Evolutionary conservation across 2,888 invertebrate genomes (phyloP).

Genomic region (Eustalomyia histrio): DNA sequence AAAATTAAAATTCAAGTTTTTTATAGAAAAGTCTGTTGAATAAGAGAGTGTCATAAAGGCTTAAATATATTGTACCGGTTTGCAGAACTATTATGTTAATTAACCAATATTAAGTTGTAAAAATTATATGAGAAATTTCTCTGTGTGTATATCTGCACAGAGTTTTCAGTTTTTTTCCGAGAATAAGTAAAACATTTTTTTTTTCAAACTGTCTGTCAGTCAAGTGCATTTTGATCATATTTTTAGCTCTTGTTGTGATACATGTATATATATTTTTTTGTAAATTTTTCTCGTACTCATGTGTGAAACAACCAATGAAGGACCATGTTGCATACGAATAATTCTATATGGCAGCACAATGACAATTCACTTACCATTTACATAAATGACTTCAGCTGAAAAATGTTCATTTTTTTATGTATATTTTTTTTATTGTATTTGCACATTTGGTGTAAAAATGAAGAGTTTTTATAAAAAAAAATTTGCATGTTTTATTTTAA

Average conservation of each 20-base stretch:
- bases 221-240: background rate
- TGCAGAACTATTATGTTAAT: no score
- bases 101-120: no score
- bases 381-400: conserved; percentile 55
- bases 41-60: no score
- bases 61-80: no score
- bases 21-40: no score
- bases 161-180: background rate
- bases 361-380: conserved; percentile 59
- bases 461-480: background rate
- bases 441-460: conserved; percentile 30
- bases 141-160: background rate
- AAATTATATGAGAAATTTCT: no score
- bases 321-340: conserved; percentile 48
- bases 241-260: background rate
- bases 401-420: conserved; percentile 21
- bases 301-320: conserved; percentile 14
- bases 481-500: conserved; percentile 31
- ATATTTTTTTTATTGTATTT: conserved; percentile 21
- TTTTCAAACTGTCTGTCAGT: background rate
- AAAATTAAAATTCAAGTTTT: no score
- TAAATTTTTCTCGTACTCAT: background rate
- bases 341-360: conserved; percentile 51
- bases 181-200: background rate
- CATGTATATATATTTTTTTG: background rate